phyloP scores from a whole-genome alignment of 2,888 invertebrate species.

The Heliconius ismenius region DNA sequence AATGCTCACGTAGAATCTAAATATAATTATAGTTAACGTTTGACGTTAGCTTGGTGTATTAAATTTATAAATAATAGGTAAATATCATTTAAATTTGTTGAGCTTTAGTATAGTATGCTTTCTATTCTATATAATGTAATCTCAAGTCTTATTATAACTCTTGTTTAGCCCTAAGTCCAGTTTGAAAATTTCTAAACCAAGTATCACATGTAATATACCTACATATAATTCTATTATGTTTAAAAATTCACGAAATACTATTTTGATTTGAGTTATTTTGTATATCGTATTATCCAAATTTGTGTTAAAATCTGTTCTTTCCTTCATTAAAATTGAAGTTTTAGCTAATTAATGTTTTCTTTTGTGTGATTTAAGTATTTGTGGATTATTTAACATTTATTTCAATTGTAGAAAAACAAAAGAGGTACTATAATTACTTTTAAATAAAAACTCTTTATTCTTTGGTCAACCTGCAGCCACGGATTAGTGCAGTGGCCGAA shows the following conservation, averaged over 20 bases:
- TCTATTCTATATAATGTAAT: conserved; percentile 14
- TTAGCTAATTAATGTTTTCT: conserved; percentile 11
- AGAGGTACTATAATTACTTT: neutral
- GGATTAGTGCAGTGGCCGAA: neutral
- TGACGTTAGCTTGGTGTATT: conserved; percentile 3
- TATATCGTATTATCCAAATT: neutral
- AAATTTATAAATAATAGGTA: neutral
- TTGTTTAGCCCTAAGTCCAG: conserved; percentile 13
- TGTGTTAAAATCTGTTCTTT: neutral
- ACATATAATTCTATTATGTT: neutral
- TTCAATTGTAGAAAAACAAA: neutral
- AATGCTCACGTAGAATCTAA: neutral
- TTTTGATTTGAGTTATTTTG: neutral
- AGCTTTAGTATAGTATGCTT: conserved; percentile 3
- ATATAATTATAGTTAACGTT: neutral
- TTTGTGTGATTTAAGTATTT: neutral
- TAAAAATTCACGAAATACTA: neutral
- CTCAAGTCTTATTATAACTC: conserved; percentile 1
- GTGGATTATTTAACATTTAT: neutral
- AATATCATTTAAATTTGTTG: neutral
- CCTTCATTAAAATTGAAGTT: conserved; percentile 5
- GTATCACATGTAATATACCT: neutral
- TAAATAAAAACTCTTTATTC: neutral
- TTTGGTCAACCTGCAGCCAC: neutral
- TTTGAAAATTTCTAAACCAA: neutral